Evolutionary conservation across 2,888 invertebrate genomes (phyloP).

Genomic region (Acronicta leporina): DNA sequence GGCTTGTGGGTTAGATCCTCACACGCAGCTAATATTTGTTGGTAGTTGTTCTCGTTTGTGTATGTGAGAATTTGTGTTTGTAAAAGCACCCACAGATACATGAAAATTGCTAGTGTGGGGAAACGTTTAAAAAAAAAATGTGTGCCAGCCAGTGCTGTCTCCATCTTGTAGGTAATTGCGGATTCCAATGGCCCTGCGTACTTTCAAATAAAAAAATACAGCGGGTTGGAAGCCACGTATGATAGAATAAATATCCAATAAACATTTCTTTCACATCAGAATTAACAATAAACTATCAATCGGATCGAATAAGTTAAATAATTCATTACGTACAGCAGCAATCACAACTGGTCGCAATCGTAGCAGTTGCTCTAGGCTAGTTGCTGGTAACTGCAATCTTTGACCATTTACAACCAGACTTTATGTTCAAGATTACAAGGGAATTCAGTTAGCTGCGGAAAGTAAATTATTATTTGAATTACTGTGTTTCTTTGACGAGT

Average conservation of each 20-base stretch:
- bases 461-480: conserved; percentile 2
- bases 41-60: too few relatives aligned
- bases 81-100: too few relatives aligned
- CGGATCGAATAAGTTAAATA: conserved; percentile 34
- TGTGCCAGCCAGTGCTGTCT: conserved; percentile 3
- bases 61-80: too few relatives aligned
- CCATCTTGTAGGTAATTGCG: background rate
- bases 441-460: conserved; percentile 31
- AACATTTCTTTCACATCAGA: conserved; percentile 20
- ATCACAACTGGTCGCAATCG: conserved; percentile 29
- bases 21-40: too few relatives aligned
- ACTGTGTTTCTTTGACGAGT: background rate
- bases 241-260: conserved; percentile 3
- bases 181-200: background rate
- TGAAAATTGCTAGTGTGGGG: too few relatives aligned
- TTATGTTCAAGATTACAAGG: conserved; percentile 40
- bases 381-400: conserved; percentile 37
- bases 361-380: conserved; percentile 28
- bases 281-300: conserved; percentile 37
- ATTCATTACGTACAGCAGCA: conserved; percentile 35
- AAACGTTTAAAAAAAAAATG: too few relatives aligned
- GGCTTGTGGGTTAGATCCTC: too few relatives aligned
- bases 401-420: conserved; percentile 39
- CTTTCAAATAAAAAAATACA: too few relatives aligned
- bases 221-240: background rate